Conservation (phyloP, 2,113 vertebrate genomes). For the Apistogramma diplotaenia region DNA sequence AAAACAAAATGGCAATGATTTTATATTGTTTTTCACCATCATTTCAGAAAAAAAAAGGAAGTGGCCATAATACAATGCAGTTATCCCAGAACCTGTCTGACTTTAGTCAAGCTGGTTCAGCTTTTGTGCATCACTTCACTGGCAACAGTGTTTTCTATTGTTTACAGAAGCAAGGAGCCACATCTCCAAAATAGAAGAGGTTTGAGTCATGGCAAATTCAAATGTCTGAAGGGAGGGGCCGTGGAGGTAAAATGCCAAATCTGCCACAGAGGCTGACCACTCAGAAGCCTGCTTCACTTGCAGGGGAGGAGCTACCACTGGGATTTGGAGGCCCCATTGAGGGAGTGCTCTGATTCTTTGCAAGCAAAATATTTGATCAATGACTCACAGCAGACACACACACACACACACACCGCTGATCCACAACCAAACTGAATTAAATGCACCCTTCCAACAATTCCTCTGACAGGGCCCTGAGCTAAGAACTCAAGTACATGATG, state of each 20-base stretch:
- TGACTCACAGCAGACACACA: constrained; percentile 72
- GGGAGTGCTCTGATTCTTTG: constrained; percentile 53
- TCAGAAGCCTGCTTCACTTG: constrained; percentile 41
- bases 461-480: constrained; percentile 16
- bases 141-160: constrained; percentile 27
- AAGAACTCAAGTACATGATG: constrained; percentile 3
- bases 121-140: constrained; percentile 10
- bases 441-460: constrained; percentile 12
- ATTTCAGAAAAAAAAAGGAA: not conserved
- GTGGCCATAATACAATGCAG: not conserved
- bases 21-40: not conserved
- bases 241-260: constrained; percentile 45
- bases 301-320: constrained; percentile 33
- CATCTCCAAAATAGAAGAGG: constrained; percentile 36
- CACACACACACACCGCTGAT: constrained; percentile 20
- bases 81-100: not conserved
- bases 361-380: constrained; percentile 79
- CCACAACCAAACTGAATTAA: constrained; percentile 41
- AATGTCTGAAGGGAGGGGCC: constrained; percentile 36
- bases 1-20: not conserved
- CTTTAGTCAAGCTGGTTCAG: not conserved
- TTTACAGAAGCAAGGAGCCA: constrained; percentile 32
- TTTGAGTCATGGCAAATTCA: constrained; percentile 61
- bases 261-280: constrained; percentile 36
- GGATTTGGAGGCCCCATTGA: constrained; percentile 49